Evolutionary conservation across 2,888 invertebrate genomes (phyloP).

Genomic region (Pterostichus madidus): DNA sequence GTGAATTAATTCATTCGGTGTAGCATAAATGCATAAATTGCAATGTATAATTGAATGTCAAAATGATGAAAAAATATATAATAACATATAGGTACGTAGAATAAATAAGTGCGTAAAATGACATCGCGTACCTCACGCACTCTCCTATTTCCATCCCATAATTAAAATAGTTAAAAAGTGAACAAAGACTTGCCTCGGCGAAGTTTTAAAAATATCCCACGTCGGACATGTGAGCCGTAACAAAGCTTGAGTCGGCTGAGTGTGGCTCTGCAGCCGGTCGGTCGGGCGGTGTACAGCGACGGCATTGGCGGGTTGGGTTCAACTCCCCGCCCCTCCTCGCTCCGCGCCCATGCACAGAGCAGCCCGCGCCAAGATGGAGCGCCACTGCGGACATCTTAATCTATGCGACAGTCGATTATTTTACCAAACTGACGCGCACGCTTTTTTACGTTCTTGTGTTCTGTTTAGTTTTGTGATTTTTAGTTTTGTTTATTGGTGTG

Average conservation of each 20-base stretch:
- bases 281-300: background rate
- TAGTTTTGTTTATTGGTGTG: constrained; percentile 47
- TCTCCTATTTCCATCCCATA: background rate
- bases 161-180: constrained; percentile 47
- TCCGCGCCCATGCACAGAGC: background rate
- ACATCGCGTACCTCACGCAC: no score
- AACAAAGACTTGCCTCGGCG: constrained; percentile 62
- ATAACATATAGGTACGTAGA: no score
- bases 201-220: constrained; percentile 66
- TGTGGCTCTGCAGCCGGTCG: background rate
- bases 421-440: constrained; percentile 59
- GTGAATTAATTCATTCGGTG: no score
- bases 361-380: constrained; percentile 59
- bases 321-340: constrained; percentile 9
- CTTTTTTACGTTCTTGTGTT: constrained; percentile 54
- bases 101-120: no score
- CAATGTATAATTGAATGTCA: no score
- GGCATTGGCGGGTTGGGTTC: constrained; percentile 31
- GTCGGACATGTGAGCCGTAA: constrained; percentile 41
- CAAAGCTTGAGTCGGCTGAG: background rate
- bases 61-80: no score
- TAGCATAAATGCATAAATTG: no score
- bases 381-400: constrained; percentile 63
- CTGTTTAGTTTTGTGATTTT: constrained; percentile 52
- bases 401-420: constrained; percentile 65